Evolutionary conservation across 2,888 invertebrate genomes (phyloP).

Genomic region (Machimus rusticus): DNA sequence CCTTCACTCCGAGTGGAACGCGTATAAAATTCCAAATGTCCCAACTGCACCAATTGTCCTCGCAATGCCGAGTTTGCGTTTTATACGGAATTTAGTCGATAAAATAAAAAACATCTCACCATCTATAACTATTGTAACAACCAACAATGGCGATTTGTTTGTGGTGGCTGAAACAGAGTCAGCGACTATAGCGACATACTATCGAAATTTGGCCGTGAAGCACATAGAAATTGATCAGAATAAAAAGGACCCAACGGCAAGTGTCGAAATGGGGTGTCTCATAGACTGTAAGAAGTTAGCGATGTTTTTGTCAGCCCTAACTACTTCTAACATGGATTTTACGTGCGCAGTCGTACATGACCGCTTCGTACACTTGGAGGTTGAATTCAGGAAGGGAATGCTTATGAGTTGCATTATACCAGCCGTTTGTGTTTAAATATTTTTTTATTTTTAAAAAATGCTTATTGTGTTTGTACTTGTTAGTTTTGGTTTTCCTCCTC

Average conservation of each 20-base stretch:
- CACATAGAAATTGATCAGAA: conserved; percentile 50
- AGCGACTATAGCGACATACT: conserved; percentile 83
- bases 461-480: background rate
- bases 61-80: conserved; percentile 75
- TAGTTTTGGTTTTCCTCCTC: background rate
- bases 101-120: conserved; percentile 82
- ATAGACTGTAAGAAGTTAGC: conserved; percentile 83
- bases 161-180: conserved; percentile 81
- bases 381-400: conserved; percentile 77
- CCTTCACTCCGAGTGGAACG: conserved; percentile 73
- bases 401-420: conserved; percentile 83
- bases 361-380: conserved; percentile 75
- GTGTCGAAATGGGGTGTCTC: conserved; percentile 66
- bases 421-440: conserved; percentile 65
- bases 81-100: conserved; percentile 81
- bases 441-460: conserved; percentile 3
- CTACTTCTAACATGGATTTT: conserved; percentile 75
- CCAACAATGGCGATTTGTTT: conserved; percentile 73
- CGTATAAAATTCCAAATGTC: conserved; percentile 73
- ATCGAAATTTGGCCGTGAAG: conserved; percentile 75
- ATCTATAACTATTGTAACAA: conserved; percentile 75
- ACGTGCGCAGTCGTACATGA: conserved; percentile 80
- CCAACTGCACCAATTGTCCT: conserved; percentile 65
- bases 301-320: conserved; percentile 80
- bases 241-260: conserved; percentile 53